Percentiles rank a stretch among this genome's conserved stretches.
phyloP scores from a whole-genome alignment of 2,797 vertebrate species.

The Microchirus variegatus region DNA sequence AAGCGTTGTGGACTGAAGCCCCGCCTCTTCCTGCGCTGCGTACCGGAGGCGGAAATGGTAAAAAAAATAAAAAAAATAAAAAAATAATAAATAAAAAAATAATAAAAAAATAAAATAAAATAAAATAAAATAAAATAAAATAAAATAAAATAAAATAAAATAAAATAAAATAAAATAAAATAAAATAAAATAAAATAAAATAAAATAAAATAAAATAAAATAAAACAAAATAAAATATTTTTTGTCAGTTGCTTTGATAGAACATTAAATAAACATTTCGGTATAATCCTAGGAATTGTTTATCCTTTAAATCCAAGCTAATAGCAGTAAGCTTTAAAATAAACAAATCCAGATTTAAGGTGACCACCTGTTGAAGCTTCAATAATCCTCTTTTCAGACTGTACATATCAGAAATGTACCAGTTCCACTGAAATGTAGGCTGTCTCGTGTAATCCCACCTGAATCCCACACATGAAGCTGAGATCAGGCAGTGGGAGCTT shows the following conservation, averaged over 20 bases:
- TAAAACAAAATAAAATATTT: neutral
- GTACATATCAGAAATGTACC: neutral
- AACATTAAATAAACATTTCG: too few relatives aligned
- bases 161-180: neutral
- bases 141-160: slow-evolving; percentile 1
- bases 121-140: neutral
- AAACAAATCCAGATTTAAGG: too few relatives aligned
- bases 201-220: neutral
- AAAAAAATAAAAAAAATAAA: neutral
- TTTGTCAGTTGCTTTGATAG: too few relatives aligned
- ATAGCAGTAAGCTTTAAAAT: too few relatives aligned
- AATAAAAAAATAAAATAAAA: neutral
- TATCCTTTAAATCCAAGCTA: too few relatives aligned
- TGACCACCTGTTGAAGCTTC: too few relatives aligned
- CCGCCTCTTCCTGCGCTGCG: slow-evolving; percentile 62
- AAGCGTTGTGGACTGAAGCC: slow-evolving; percentile 7
- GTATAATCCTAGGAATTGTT: too few relatives aligned
- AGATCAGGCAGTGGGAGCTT: slow-evolving; percentile 1
- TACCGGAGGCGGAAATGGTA: slow-evolving; percentile 8
- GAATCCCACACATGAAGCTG: neutral
- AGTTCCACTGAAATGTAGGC: neutral
- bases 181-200: neutral
- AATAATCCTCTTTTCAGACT: too few relatives aligned
- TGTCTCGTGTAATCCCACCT: slow-evolving; percentile 1
- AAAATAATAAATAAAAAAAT: neutral